Evolutionary conservation across 2,888 invertebrate genomes (phyloP), one percentile per base, ranked within the genome.

Genomic region (Dromius quadrimaculatus): DNA sequence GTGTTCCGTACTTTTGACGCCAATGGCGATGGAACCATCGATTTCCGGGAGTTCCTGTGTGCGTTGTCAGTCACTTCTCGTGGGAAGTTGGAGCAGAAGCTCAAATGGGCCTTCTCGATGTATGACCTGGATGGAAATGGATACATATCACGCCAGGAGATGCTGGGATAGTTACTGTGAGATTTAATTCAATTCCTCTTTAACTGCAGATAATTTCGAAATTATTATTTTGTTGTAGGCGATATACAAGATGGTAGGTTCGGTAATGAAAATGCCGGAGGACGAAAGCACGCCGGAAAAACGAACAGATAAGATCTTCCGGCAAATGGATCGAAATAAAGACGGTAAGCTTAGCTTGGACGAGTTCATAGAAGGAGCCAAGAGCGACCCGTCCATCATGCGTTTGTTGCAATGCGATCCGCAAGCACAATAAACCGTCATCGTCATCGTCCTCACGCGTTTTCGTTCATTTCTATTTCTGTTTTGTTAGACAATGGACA

Each of bases 231-330:
- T 72, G 50, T 72, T 70, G 64, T 85, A 96, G 95, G 95, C 95
- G 72, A 98, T 98, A 79, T 98, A 98, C 87, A 98, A 98, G 87
- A 98, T 98, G 98, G 97, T 98, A 64, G 98, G 98, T 13, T 95
- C 96, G 15, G 97, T 98, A 50, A 98, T 98, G 97, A 97, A 98
- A 85, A 97, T 98, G 97, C 98, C 98, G 0, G 98, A 98, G 81
- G 98, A 98, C 84, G 98, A 98, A 82, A 96, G 97, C 74, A 98
- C 98, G 69, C 98, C 98, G 0, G 98, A 98, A 82, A 98, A 98
- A 83, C 88, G 98, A 78, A 98, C 98, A 73, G 98, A 98, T 84
- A 98, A 98, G 87, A 98, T 98, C 83, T 98, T 98, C 86, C 92
- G 96, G 54, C 98, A 98, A 84, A 98, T 98, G 98, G 98, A 98